Evolutionary conservation across 2,888 invertebrate species (phyloP).

Genomic region (Tuberolachnus salignus): DNA sequence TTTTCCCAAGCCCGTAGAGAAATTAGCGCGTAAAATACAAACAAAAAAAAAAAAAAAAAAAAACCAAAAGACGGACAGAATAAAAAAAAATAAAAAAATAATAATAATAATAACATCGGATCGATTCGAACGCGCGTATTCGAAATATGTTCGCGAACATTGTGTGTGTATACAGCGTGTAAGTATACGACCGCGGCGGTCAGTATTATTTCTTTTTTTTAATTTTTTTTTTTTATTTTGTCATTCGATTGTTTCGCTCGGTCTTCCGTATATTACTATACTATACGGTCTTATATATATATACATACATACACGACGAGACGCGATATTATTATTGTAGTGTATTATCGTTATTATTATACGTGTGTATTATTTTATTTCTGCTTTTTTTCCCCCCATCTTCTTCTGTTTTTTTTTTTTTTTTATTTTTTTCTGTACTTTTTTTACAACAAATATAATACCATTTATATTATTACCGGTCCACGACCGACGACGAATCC

Average conservation of each 20-base stretch:
- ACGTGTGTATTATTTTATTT: not conserved
- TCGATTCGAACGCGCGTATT: not conserved
- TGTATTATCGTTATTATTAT: not conserved
- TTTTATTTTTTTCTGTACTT: too few species aligned
- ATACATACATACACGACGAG: not conserved
- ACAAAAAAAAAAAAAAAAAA: not conserved
- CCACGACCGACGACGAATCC: slow-evolving; percentile 2
- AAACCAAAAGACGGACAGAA: slow-evolving; percentile 1
- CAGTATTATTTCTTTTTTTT: not conserved
- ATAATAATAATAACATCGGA: too few species aligned
- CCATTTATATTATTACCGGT: slow-evolving; percentile 53
- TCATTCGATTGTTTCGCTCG: not conserved
- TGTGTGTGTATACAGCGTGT: not conserved
- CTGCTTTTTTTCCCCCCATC: too few species aligned
- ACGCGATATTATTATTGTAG: not conserved
- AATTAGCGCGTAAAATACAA: not conserved
- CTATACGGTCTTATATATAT: too few species aligned
- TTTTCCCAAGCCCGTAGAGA: slow-evolving; percentile 25
- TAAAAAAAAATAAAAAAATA: slow-evolving; percentile 1
- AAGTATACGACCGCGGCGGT: too few species aligned
- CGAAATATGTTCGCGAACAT: slow-evolving; percentile 31
- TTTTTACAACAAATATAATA: slow-evolving; percentile 36
- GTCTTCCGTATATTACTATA: slow-evolving; percentile 14
- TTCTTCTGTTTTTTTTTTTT: slow-evolving; percentile 24
- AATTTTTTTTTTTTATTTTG: not conserved